Evolutionary conservation across 2,888 invertebrate genomes (phyloP).

Genomic region (Noctuana brunneofusca): DNA sequence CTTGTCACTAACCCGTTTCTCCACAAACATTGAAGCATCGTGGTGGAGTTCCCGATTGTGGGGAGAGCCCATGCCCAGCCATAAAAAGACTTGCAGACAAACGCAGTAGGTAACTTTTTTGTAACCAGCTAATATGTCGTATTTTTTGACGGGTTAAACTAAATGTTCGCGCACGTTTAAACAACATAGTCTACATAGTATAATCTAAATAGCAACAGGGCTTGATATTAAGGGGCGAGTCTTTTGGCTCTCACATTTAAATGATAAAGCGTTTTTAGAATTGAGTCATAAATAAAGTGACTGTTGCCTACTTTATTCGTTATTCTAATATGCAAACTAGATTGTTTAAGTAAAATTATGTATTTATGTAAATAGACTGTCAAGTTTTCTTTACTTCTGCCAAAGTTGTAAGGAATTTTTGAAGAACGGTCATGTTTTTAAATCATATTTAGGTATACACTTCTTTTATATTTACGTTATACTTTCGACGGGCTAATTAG

Average conservation of each 20-base stretch:
- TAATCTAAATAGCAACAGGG: neutral
- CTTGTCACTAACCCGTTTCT: too few relatives aligned
- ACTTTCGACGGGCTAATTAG: too few relatives aligned
- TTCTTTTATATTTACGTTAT: neutral
- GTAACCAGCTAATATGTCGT: too few relatives aligned
- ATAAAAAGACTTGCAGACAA: too few relatives aligned
- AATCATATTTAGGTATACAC: neutral
- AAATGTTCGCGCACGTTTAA: neutral
- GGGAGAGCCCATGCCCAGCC: too few relatives aligned
- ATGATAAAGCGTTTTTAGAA: conserved; percentile 18
- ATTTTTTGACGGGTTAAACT: too few relatives aligned
- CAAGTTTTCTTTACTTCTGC: neutral
- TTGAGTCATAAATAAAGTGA: conserved; percentile 6
- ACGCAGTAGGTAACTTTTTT: too few relatives aligned
- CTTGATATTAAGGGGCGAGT: conserved; percentile 6
- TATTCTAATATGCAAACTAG: conserved; percentile 22
- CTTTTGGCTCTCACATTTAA: conserved; percentile 8
- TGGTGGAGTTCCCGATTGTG: too few relatives aligned
- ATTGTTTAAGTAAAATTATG: conserved; percentile 6
- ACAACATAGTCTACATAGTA: neutral
- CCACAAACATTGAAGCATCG: too few relatives aligned
- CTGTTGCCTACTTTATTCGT: conserved; percentile 14
- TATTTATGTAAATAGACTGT: conserved; percentile 18
- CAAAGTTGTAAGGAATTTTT: neutral
- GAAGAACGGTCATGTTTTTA: neutral